Base-by-base conservation (phyloP, 2,113 vertebrate genomes). In the Tenebrosternarchus preto region DNA sequence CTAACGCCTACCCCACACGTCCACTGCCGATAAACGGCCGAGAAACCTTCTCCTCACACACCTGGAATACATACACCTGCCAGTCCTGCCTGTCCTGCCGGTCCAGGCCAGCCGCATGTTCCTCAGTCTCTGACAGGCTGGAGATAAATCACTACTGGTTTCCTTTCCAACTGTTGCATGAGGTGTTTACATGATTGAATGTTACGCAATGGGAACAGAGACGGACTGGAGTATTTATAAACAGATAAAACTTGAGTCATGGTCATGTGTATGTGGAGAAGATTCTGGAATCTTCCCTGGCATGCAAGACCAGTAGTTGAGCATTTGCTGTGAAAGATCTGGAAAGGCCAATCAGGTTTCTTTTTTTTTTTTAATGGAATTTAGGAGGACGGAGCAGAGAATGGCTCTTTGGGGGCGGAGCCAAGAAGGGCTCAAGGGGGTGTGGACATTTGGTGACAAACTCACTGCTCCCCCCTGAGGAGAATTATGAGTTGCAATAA, bases 201-300 rank as follows among this genome's bases (percentile, higher is more conserved):
- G 53, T 70, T 80, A 72, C 76, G 56, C 73, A 83, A 53, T 67
- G 57, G 19, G 39, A n/a, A 81, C 75, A 22, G 22, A 29, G 24
- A 20, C 70, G 3, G 36, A 29, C 12, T 27, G 7, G 59, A 74
- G 71, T 73, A 78, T 81, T 84, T 81, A 73, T 84, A 84, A 83
- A 73, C 7, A n/a, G 50, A 84, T 77, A 77, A 73, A 71, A 36
- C 67, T 72, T 31, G 20, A 67, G 53, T 68, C 53, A 39, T 3
- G 36, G 56, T 80, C 73, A 66, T 80, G 73, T 83, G 73, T 60
- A n/a, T 63, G 27, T 29, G 60, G 33, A 57, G 56, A 31, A 12
- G 50, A 53, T 22, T 43, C 73, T 59, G 76, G 69, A 46, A 33
- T 61, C 43, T 73, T 81, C 83, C n/a, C 57, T 79, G 55, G 69